Conservation (phyloP, 2,797 vertebrate genomes). For the Gymnodraco acuticeps region DNA sequence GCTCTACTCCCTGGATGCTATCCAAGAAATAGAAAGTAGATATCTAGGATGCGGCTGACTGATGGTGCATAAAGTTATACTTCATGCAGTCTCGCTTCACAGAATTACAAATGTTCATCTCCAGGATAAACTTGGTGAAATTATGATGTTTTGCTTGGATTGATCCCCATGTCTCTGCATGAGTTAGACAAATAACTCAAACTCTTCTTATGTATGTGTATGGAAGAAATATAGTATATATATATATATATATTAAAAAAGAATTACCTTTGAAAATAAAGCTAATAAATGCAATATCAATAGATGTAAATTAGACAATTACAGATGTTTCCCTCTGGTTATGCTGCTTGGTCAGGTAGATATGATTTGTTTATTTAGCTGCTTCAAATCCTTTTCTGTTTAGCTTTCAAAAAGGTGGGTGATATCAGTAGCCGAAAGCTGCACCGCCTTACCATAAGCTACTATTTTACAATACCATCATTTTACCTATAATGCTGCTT, state of each 20-base stretch:
- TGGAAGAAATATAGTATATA: background rate
- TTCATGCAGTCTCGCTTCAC: constrained; percentile 18
- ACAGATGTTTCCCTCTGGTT: background rate
- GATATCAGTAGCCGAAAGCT: background rate
- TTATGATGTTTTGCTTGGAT: background rate
- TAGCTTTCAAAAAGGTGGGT: constrained; percentile 5
- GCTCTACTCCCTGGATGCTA: constrained; percentile 27
- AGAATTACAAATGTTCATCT: background rate
- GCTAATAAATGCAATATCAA: constrained; percentile 1
- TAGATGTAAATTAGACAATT: background rate
- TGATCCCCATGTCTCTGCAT: background rate
- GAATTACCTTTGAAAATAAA: background rate
- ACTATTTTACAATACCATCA: background rate
- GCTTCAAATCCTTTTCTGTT: constrained; percentile 16
- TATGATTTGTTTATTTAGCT: constrained; percentile 15
- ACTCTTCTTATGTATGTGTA: background rate
- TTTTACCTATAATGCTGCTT: background rate
- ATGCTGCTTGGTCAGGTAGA: constrained; percentile 11
- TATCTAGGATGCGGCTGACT: constrained; percentile 15
- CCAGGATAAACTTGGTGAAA: background rate
- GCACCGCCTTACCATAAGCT: constrained; percentile 20
- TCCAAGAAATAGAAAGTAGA: constrained; percentile 21
- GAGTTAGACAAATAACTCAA: background rate
- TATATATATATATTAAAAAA: no score
- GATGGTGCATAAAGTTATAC: constrained; percentile 23